Evolutionary conservation across 30 jellyfish, hydroid and myxozoan species (phyloP), one percentile per base, ranked within the genome.

Genomic region (Aurelia sp.): DNA sequence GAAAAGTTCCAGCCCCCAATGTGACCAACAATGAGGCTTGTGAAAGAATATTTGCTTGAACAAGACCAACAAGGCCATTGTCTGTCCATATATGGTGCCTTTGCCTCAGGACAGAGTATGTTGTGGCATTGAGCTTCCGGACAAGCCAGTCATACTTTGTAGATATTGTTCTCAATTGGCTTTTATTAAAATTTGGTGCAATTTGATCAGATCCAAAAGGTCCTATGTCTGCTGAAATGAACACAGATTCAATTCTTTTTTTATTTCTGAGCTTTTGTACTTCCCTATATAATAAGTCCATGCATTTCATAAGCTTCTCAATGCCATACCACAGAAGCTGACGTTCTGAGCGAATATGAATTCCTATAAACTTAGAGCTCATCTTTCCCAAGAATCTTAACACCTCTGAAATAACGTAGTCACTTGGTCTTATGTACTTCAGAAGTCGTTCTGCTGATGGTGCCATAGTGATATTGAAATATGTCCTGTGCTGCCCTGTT

Each of bases 1-100:
- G 99, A 82, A 84, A 95, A 17, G 98, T 95, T 3, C 99, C 99
- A 4, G 94, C 96, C 22, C 99, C 99, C 15, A 95, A 78, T 10
- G 99, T 95, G 61, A 95, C 82, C 44, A 95, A 86, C 53, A 73
- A 62, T 44, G 60, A 59, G 22, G 99, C 92, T 55, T 75, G 96
- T 18, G 99, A 84, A 7, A 95, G 82, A 33, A 95, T 81, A 52
- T 90, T 82, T 62, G 88, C 51, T 60, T 95, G 92, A 13, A 91
- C 78, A 17, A 95, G 82, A 22, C 98, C 99, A 35, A 95, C 98
- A 62, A 95, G 94, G 22, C 99, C 99, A 58, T 94, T 61, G 79
- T 95, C 99, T 18, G 97, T 90, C 96, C 91, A 90, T 6, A 87
- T 52, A 15, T 82, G 91, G 65, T 96, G 97, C 55, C 85, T 73